Evolutionary conservation across 1,140 invertebrate genomes (phyloP).

Genomic region (Aphelinus certus): DNA sequence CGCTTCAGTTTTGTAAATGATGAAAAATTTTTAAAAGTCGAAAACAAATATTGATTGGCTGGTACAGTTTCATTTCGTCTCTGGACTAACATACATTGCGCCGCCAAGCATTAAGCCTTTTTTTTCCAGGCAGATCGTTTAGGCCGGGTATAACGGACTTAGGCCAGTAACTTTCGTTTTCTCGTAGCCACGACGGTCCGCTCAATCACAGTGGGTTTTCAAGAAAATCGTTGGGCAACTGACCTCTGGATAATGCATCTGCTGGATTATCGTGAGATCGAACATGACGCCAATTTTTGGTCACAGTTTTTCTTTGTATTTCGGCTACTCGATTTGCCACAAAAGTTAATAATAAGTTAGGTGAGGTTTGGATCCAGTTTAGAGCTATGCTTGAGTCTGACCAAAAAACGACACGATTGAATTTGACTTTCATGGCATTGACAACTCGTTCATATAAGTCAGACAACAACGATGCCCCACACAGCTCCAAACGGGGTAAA

Average conservation of each 20-base stretch:
- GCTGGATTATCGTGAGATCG: conserved; percentile 51
- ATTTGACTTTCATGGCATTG: conserved; percentile 5
- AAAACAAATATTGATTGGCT: too few relatives aligned
- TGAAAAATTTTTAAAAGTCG: too few relatives aligned
- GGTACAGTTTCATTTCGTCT: too few relatives aligned
- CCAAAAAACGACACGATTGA: conserved; percentile 44
- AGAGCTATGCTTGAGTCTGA: conserved; percentile 56
- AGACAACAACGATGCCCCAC: conserved; percentile 41
- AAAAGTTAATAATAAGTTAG: conserved; percentile 55
- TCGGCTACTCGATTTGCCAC: conserved; percentile 58
- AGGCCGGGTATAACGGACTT: neutral
- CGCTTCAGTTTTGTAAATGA: too few relatives aligned
- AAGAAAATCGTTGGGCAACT: conserved; percentile 40
- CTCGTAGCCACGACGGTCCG: conserved; percentile 47
- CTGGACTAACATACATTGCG: too few relatives aligned
- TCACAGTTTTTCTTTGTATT: conserved; percentile 48
- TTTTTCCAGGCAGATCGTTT: neutral
- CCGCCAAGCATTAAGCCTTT: too few relatives aligned
- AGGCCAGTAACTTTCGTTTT: neutral
- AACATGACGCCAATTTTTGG: conserved; percentile 49
- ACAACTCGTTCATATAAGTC: conserved; percentile 16
- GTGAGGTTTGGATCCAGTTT: conserved; percentile 51
- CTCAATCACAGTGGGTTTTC: conserved; percentile 51
- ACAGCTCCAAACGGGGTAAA: conserved; percentile 46
- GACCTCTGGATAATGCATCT: conserved; percentile 30